Evolutionary conservation across 2,888 invertebrate genomes (phyloP), one percentile per base, ranked within the genome.

Genomic region (Harmothoe impar): DNA sequence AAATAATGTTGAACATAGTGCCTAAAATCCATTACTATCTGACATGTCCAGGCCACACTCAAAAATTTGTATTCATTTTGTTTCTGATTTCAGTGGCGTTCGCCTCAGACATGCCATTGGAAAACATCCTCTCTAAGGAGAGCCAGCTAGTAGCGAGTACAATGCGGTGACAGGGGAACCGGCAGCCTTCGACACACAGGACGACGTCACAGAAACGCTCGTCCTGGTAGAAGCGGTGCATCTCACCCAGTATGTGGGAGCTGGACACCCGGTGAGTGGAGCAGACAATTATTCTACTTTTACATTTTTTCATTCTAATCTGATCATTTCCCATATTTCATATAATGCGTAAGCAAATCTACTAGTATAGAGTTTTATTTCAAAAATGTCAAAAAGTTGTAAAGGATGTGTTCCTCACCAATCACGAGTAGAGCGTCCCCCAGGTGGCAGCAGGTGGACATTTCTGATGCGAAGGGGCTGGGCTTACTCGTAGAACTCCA

Each of bases 71-170:
- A n/a, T n/a, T n/a, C n/a, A n/a, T n/a, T n/a, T n/a, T n/a, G n/a
- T n/a, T n/a, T n/a, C n/a, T 92, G 3, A 96, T 94, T 54, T 94
- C 93, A n/a, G 93, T 92, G 62, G 95, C 94, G 0, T 93, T 92
- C 52, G 94, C 94, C 91, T 96, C 96, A 72, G 93, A 93, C 89
- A 95, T 92, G 89, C 95, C 94, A 92, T 94, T 95, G 15, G 95
- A 94, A 91, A 96, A 96, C 95, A 96, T 96, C 29, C 95, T 94
- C 89, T 94, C 93, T 89, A 96, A 96, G 89, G 96, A 96, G 0
- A 95, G 94, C 62, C 95, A 95, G 91, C 95, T 95, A 5, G 95
- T 95, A 10, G 95, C 95, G 35, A 96, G 92, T 23, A 96, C 94
- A 88, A 95, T 94, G 77, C 94, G 93, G 91, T 96, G 96, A 92